phyloP scores from a whole-genome alignment of 2,113 vertebrate species.

The Tenebrosternarchus preto region DNA sequence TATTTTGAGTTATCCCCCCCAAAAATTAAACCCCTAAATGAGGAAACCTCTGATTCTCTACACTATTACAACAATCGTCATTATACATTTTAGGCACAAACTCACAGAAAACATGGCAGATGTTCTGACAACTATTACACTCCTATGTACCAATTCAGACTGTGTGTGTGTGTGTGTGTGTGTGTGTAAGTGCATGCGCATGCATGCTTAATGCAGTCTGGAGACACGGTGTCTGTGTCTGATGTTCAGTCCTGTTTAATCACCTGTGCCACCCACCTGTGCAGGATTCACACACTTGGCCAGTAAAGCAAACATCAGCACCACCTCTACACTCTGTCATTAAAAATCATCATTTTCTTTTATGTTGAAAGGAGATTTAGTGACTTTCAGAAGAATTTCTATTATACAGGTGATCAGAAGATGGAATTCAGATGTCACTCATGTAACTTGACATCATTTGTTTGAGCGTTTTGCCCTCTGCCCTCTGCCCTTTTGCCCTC shows the following conservation, averaged over 20 bases:
- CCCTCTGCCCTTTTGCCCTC: too few relatives aligned
- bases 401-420: too few relatives aligned
- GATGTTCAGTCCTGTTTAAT: constrained; percentile 25
- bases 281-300: neutral
- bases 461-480: too few relatives aligned
- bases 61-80: too few relatives aligned
- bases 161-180: neutral
- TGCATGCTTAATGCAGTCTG: neutral
- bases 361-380: neutral
- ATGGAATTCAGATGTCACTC: too few relatives aligned
- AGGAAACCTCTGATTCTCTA: too few relatives aligned
- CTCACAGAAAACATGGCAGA: neutral
- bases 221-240: constrained; percentile 24
- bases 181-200: neutral
- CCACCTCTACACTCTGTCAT: neutral
- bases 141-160: neutral
- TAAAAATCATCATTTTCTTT: neutral
- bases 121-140: neutral
- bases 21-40: too few relatives aligned
- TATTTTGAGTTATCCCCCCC: too few relatives aligned
- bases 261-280: constrained; percentile 19
- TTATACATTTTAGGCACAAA: neutral
- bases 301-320: neutral
- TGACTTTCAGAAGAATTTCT: too few relatives aligned
- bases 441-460: too few relatives aligned